Evolutionary conservation across 1,140 invertebrate species (phyloP), one percentile per base, ranked within the genome.

Genomic region (Goniozus legneri): DNA sequence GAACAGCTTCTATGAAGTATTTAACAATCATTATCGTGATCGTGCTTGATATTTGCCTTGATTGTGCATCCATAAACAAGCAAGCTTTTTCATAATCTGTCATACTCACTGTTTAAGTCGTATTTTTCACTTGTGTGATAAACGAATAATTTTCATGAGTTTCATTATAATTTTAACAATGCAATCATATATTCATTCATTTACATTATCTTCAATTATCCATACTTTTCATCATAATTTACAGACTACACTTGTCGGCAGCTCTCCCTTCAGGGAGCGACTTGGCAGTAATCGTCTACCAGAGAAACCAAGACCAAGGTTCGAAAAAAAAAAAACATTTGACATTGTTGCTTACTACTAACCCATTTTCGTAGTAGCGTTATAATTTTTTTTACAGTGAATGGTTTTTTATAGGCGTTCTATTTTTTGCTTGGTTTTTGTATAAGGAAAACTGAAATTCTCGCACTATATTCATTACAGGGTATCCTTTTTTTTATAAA

Each of bases 181-280:
- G n/a, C n/a, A n/a, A n/a, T n/a, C n/a, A n/a, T n/a, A n/a, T n/a
- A 27, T 40, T 40, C 8, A 33, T 33, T 33, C 8, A 33, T 50
- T 41, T 27, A 43, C 46, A 41, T 54, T 54, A 41, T 50, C 34
- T 35, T 47, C 49, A 58, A 12, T 55, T 62, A 58, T 35, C 44
- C 52, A 48, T 54, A 58, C 44, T 52, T 55, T 52, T 68, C 50
- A 62, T 64, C 54, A 48, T 65, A 47, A 44, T 69, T 77, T 76
- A 34, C 76, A 77, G 74, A 76, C 65, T 58, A 78, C 64, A 67
- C 67, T 78, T 52, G 75, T 82, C 44, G 83, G 81, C 54, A 88
- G 81, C 72, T 90, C 88, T 61, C 88, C 88, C 56, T 91, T 91
- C 77, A 80, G 90, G 64, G 91, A 94, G 76, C 82, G 89, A 50